phyloP scores from a whole-genome alignment of 2,797 vertebrate genomes.

The Dendrocincla tyrannina region DNA sequence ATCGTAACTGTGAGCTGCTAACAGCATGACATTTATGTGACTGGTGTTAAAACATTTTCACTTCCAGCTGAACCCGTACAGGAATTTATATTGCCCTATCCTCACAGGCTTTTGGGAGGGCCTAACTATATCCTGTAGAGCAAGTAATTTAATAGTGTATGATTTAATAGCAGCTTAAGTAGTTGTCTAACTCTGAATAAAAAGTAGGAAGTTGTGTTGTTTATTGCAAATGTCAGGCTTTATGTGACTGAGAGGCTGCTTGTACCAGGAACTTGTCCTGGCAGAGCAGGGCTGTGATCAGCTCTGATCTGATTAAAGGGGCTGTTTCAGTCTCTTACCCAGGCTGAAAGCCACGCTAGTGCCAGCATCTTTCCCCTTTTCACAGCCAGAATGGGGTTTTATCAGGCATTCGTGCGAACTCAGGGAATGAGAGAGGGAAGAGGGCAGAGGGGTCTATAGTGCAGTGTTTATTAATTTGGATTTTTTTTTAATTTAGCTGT shows the following conservation, averaged over 20 bases:
- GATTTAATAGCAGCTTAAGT: background rate
- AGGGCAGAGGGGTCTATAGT: background rate
- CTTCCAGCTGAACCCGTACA: conserved; percentile 30
- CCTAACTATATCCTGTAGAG: background rate
- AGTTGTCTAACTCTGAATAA: background rate
- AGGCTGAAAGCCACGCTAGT: background rate
- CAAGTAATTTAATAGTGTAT: background rate
- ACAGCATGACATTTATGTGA: conserved; percentile 63
- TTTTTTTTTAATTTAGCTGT: background rate
- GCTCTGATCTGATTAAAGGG: background rate
- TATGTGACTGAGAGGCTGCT: background rate
- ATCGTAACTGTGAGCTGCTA: conserved; percentile 57
- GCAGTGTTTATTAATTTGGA: background rate
- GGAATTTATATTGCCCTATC: conserved; percentile 6
- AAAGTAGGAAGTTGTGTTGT: background rate
- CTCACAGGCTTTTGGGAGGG: background rate
- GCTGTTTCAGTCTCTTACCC: background rate
- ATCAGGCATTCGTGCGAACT: background rate
- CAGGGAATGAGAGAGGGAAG: background rate
- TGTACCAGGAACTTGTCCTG: background rate
- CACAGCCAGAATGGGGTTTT: background rate
- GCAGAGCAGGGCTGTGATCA: background rate
- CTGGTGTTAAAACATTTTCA: conserved; percentile 39
- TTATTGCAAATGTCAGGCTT: background rate
- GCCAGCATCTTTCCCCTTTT: background rate